Evolutionary conservation across 2,797 vertebrate species (phyloP), one percentile per base, ranked within the genome.

Genomic region (Crypturellus tataupa): DNA sequence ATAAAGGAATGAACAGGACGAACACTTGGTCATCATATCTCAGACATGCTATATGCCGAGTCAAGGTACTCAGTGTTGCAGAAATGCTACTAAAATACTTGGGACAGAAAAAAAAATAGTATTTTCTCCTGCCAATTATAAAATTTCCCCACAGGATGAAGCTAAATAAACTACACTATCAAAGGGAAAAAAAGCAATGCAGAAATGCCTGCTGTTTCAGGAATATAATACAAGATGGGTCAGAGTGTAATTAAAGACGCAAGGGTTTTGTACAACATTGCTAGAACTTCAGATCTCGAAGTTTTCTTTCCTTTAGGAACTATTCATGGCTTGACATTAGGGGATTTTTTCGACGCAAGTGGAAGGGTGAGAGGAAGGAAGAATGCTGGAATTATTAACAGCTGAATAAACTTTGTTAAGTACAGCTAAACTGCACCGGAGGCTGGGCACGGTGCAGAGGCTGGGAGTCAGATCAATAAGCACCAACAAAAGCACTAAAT

Each of bases 361-460:
- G 16, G 51, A 95, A 87, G 33, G 62, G 55, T 31, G 77, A 90
- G 44, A 90, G 58, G 39, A 92, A 87, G 60, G 64, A 92, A 71
- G 62, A 92, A 83, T 44, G 62, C 2, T 89, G 65, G 47, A 90
- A 94, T 91, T 85, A 89, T 59, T 79, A 92, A 46, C 86, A 92
- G 76, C 65, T 96, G 93, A 94, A 95, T 80, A 97, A 95, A 95
- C 86, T 87, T 92, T 4, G 2, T 90, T 64, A 90, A 85, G 37
- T 10, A 72, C 58, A 69, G 49, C 65, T 83, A 55, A 83, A 53
- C 33, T 44, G n/a, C 92, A 85, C 6, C 23, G 24, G 58, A 90
- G 49, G 58, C 40, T 21, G 78, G 23, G 90, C 44, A 71, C 71
- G 87, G 84, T 9, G 35, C 55, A 92, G 60, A 71, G 87, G 78